phyloP scores from a whole-genome alignment of 2,888 invertebrate species.

The Caenorhabditis imperialis region DNA sequence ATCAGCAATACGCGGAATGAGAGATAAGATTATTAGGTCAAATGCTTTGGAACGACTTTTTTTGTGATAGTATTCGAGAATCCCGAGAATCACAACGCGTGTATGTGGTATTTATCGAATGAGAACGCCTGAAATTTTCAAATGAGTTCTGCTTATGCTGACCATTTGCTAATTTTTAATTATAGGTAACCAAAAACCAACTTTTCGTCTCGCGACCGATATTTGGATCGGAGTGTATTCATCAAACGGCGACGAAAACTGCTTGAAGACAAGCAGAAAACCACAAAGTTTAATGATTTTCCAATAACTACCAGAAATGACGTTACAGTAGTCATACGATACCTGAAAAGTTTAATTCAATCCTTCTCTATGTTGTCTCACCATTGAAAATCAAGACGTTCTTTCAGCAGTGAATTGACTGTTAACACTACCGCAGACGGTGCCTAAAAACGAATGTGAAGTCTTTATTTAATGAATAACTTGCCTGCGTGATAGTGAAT shows the following conservation, averaged over 20 bases:
- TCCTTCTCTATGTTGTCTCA: neutral
- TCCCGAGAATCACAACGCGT: conserved; percentile 60
- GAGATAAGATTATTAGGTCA: conserved; percentile 9
- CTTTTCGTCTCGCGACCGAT: conserved; percentile 57
- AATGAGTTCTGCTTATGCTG: too few relatives aligned
- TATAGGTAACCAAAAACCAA: too few relatives aligned
- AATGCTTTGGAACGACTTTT: conserved; percentile 64
- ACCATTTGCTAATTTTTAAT: too few relatives aligned
- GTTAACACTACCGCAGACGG: conserved; percentile 69
- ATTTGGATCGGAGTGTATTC: conserved; percentile 57
- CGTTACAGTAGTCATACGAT: conserved; percentile 55
- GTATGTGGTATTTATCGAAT: conserved; percentile 59
- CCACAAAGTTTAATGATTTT: conserved; percentile 71
- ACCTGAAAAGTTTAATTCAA: conserved; percentile 43
- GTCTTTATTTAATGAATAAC: too few relatives aligned
- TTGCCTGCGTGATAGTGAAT: conserved; percentile 72
- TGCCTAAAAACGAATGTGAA: conserved; percentile 41
- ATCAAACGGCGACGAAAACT: conserved; percentile 67
- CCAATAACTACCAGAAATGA: conserved; percentile 72
- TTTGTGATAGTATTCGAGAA: conserved; percentile 59
- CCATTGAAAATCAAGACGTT: conserved; percentile 26
- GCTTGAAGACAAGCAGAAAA: conserved; percentile 70
- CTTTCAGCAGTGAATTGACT: conserved; percentile 60
- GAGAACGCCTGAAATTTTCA: conserved; percentile 44
- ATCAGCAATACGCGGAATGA: neutral